A percentile compares a stretch with the other conserved stretches of the same genome.
Conservation (phyloP, 2,113 vertebrate genomes). For the Myxocyprinus asiaticus region DNA sequence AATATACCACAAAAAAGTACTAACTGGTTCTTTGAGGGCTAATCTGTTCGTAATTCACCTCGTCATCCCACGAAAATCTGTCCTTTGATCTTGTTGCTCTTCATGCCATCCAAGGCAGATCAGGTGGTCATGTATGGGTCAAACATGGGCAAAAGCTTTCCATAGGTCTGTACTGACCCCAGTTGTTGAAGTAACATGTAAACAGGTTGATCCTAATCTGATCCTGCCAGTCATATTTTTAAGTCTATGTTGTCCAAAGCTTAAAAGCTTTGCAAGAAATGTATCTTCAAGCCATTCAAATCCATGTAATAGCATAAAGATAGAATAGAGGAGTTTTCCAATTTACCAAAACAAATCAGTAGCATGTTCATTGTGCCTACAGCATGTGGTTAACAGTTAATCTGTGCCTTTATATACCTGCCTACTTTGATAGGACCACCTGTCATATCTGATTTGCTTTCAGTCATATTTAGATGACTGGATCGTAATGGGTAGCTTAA, state of each 20-base stretch:
- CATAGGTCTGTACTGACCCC: constrained; percentile 72
- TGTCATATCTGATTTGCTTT: neutral
- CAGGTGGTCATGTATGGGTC: constrained; percentile 74
- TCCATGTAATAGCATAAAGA: neutral
- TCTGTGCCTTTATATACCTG: constrained; percentile 37
- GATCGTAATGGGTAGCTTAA: neutral
- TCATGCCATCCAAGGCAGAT: constrained; percentile 71
- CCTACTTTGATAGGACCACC: constrained; percentile 43
- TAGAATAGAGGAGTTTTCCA: neutral
- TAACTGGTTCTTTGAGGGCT: constrained; percentile 71
- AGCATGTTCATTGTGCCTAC: constrained; percentile 66
- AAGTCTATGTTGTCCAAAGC: neutral
- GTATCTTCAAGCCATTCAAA: neutral
- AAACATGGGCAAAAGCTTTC: constrained; percentile 68
- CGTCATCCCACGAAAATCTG: constrained; percentile 69
- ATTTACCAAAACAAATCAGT: constrained; percentile 65
- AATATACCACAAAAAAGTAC: constrained; percentile 30
- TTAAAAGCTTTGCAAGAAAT: neutral
- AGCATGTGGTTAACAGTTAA: constrained; percentile 30
- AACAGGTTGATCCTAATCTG: constrained; percentile 53
- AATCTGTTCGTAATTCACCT: constrained; percentile 69
- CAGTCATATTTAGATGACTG: neutral
- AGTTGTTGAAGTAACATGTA: constrained; percentile 75
- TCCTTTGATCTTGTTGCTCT: constrained; percentile 63
- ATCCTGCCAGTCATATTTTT: neutral